A percentile compares a stretch with the other conserved stretches of the same genome.
phyloP scores from a whole-genome alignment of 2,113 vertebrate genomes.

The Jaculus jaculus region DNA sequence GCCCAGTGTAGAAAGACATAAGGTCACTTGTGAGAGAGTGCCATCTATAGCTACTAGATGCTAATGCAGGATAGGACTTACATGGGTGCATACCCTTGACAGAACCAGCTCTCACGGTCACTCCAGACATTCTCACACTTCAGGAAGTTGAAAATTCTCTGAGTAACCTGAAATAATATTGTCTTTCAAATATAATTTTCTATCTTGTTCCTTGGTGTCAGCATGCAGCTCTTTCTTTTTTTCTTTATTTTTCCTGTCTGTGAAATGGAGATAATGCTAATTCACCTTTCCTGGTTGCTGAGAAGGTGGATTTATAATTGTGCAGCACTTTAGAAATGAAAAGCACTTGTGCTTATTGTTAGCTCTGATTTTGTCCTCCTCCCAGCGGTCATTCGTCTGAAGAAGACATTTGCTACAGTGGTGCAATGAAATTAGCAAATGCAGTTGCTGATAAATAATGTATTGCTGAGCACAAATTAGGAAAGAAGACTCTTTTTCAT shows the following conservation, averaged over 20 bases:
- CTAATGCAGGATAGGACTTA: neutral
- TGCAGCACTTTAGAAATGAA: conserved; percentile 30
- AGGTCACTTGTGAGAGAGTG: neutral
- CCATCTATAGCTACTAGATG: neutral
- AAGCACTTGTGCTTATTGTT: conserved; percentile 1
- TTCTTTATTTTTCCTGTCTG: neutral
- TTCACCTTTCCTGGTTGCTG: neutral
- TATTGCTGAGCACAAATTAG: neutral
- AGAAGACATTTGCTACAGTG: conserved; percentile 4
- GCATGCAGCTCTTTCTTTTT: neutral
- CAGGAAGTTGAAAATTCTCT: neutral
- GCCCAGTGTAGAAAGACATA: neutral
- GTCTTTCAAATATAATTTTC: neutral
- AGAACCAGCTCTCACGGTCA: neutral
- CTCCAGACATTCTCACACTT: neutral
- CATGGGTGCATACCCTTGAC: neutral
- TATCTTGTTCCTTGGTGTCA: neutral
- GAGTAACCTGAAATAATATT: neutral
- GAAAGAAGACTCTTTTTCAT: neutral
- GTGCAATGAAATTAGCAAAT: neutral
- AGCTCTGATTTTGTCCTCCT: neutral
- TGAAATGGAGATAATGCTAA: conserved; percentile 34
- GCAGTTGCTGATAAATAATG: neutral
- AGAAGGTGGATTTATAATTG: conserved; percentile 19
- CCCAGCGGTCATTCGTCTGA: neutral